Base-by-base conservation (phyloP, 2,888 invertebrate genomes). In the Caenorhabditis uteleia region DNA sequence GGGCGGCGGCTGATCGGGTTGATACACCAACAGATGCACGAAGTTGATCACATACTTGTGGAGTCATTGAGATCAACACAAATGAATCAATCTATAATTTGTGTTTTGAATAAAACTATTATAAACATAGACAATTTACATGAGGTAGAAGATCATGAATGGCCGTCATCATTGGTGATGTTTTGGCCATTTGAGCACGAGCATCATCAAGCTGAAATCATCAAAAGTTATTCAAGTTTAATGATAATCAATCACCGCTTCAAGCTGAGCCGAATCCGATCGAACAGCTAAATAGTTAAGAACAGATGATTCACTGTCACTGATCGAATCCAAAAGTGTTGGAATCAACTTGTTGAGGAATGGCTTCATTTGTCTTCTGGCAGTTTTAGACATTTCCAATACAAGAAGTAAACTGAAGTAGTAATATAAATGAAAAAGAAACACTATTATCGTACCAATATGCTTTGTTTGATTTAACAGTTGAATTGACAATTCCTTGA, bases 281-380 rank as follows among this genome's bases (percentile, higher is more conserved):
- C 89, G 88, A 0, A 90, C 90, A 68, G 91, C 91, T 57, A 91
- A 85, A 85, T 92, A 90, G 25, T 91, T 90, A 42, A 93, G 86
- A 72, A 90, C 89, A 6, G 85, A 84, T 36, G 92, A 85, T 80
- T 93, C 93, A 0, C 92, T 91, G 0, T 92, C 91, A 75, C 84
- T 85, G 56, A 85, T 82, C 7, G 93, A 91, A 78, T 90, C 90
- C 44, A 94, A 86, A 49, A 95, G 85, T 8, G 92, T 91, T 0
- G 92, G 91, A 67, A 93, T 90, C 49, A 95, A 85, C 45, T 88
- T 88, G 0, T 90, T 87, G 47, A 94, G 86, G 85, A 92, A 92
- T 0, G 92, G 91, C 66, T 90, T 90, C 50, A 90, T 87, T 3
- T 87, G 87, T 0, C 92, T 91, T 18, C 85, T 85, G 4, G 92